Evolutionary conservation across 2,888 invertebrate genomes (phyloP).

Genomic region (Polyommatus icarus): DNA sequence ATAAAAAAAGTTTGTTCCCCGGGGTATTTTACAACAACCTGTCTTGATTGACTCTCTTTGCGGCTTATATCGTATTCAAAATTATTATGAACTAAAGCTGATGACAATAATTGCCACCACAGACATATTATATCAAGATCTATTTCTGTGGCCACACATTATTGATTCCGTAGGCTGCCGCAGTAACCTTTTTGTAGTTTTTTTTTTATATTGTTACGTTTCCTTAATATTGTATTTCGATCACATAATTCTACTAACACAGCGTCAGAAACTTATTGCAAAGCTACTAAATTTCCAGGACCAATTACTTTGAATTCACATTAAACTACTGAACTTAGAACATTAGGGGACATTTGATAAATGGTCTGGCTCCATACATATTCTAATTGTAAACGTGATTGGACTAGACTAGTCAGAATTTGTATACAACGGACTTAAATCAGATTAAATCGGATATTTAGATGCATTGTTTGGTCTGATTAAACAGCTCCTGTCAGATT

Average conservation of each 20-base stretch:
- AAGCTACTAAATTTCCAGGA: constrained; percentile 11
- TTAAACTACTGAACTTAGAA: constrained; percentile 15
- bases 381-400: constrained; percentile 2
- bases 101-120: too few species aligned
- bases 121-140: too few species aligned
- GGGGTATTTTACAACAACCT: too few species aligned
- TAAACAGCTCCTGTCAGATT: neutral
- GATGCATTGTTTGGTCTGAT: neutral
- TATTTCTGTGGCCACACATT: too few species aligned
- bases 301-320: neutral
- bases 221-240: neutral
- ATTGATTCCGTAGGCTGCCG: too few species aligned
- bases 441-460: constrained; percentile 1
- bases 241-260: neutral
- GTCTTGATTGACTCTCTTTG: too few species aligned
- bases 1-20: too few species aligned
- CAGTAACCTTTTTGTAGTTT: too few species aligned
- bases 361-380: neutral
- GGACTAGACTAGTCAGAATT: constrained; percentile 9
- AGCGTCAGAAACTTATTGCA: neutral
- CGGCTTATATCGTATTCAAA: too few species aligned
- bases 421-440: neutral
- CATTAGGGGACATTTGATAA: constrained; percentile 18
- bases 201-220: neutral
- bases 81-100: too few species aligned